Percentiles rank a stretch among this genome's conserved stretches.
These are phyloP conservation scores for Lepidothrix coronata DNA, from an alignment of 2,113 vertebrate species.

Conservation along the genomic window DNA sequence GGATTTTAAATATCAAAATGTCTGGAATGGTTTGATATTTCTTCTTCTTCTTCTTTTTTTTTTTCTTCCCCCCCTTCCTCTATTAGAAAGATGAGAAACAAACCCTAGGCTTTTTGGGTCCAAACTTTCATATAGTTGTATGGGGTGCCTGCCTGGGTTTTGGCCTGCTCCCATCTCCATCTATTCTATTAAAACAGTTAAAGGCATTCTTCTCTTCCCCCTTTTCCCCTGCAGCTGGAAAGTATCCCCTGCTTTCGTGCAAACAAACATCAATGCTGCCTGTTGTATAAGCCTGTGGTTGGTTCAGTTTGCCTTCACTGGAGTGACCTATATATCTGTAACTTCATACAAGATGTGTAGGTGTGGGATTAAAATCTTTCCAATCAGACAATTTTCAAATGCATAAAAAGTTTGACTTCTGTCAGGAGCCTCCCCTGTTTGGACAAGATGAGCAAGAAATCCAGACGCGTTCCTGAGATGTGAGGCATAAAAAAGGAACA, in stretches of 20 bases:
- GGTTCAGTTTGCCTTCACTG: not conserved
- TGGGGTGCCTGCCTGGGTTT: not conserved
- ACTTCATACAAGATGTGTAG: not conserved
- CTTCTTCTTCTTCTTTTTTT: not conserved
- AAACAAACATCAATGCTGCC: constrained; percentile 13
- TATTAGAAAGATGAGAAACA: not conserved
- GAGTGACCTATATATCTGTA: not conserved
- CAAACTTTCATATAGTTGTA: not conserved
- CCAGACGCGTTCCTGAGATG: not conserved
- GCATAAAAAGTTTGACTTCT: not conserved
- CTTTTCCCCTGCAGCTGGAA: constrained; percentile 7
- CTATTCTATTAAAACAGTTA: not conserved
- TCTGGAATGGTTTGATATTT: not conserved
- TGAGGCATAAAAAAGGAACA: not conserved
- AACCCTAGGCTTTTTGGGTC: not conserved
- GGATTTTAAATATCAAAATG: not conserved
- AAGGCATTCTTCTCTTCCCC: not conserved
- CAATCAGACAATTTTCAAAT: not conserved
- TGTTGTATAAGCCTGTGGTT: not conserved
- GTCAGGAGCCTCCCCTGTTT: not conserved
- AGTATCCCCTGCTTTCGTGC: not conserved
- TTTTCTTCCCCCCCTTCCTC: not conserved
- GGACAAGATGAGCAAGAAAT: not conserved
- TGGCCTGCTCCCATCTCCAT: not conserved
- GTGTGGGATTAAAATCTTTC: not conserved